Base-by-base conservation (phyloP, 2,113 vertebrate species). In the Takifugu flavidus region DNA sequence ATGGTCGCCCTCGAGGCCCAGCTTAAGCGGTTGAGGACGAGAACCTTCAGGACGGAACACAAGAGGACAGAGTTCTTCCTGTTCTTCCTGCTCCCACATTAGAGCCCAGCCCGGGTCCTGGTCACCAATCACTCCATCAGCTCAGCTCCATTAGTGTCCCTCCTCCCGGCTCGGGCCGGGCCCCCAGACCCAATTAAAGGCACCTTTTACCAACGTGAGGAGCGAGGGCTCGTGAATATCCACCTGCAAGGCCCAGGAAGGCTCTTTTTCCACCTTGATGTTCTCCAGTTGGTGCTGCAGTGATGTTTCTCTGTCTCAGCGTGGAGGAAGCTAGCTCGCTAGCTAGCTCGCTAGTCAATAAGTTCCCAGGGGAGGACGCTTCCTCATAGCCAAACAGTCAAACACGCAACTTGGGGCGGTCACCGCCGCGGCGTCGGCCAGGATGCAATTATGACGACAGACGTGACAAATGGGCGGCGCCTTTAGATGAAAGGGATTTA, bases 381-480 rank as follows among this genome's bases (percentile, higher is more conserved):
- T 20, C 20, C 20, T 20, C 20, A 20, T 20, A 20, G 20, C 20
- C 20, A 20, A 20, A 20, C 20, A 20, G 20, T 20, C 20, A 20
- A 20, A 20, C 20, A 20, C 20, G 20, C 20, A 20, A 20, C 20
- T 20, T 20, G 20, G 20, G 20, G 20, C 20, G 20, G 20, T 20
- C 20, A 20, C 20, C 20, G 20, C 20, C 20, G 20, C 20, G 20
- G 20, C 20, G 29, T 5, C 29, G 5, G 29, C 29, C 29, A 29
- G 72, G 79, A 82, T 74, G 75, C 62, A 77, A 86, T 87, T 79
- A 76, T 57, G 57, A 72, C 67, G 83, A 87, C 86, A 87, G 53
- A 68, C 70, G 75, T 82, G 78, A 87, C 83, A 79, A 86, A 84
- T 72, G 67, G 75, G 53, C 56, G 70, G 56, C 75, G 75, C 83